phyloP scores from a whole-genome alignment of 2,797 vertebrate species.

The Echiichthys vipera region DNA sequence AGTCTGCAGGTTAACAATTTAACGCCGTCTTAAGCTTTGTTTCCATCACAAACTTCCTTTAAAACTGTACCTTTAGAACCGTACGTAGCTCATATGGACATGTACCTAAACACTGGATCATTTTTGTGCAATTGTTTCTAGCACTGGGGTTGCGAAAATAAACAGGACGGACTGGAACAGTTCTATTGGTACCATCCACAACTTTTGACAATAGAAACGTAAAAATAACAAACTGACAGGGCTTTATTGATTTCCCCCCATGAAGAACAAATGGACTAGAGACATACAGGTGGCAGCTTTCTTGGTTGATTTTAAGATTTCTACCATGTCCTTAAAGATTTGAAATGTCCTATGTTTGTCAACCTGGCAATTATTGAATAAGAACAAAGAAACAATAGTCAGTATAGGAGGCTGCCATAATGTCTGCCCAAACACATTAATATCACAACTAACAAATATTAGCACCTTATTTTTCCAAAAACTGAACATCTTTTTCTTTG shows the following conservation, averaged over 20 bases:
- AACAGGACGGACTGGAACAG: no score
- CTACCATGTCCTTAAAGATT: background rate
- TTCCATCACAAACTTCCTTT: no score
- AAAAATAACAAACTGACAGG: no score
- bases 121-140: no score
- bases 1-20: background rate
- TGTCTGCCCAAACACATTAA: background rate
- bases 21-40: background rate
- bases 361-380: background rate
- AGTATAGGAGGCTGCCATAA: slow-evolving; percentile 8
- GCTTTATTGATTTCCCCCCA: no score
- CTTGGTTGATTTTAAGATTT: background rate
- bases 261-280: slow-evolving; percentile 3
- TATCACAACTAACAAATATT: background rate
- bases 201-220: no score
- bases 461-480: background rate
- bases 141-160: no score
- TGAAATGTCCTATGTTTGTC: background rate
- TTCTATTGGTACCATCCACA: no score
- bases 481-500: background rate
- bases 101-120: no score
- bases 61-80: no score
- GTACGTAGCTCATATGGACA: no score
- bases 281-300: slow-evolving; percentile 1
- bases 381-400: background rate